Percentiles rank a stretch among this genome's conserved stretches.
These are phyloP conservation scores for Torymus texanus DNA, from an alignment of 2,888 invertebrate genomes.

Conservation along the genomic window DNA sequence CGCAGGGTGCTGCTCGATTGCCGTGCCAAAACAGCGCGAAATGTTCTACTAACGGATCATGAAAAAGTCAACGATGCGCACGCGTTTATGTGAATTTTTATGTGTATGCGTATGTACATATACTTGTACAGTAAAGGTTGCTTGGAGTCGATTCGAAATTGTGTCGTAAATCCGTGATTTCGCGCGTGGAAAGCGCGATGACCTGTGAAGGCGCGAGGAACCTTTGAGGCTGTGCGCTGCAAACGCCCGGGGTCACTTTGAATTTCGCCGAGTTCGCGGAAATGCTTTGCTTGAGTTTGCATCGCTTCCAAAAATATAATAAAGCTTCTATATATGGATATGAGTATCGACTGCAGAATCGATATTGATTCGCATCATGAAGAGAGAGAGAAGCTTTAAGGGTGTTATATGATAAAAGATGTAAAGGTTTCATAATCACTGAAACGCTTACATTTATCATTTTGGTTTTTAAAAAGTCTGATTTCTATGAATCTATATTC, in stretches of 20 bases:
- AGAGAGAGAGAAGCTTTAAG: not conserved
- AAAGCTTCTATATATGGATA: too few species aligned
- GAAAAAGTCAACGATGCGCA: not conserved
- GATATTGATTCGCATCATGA: slow-evolving; percentile 18
- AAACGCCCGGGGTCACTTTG: not conserved
- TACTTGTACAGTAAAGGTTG: not conserved
- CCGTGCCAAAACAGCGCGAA: too few species aligned
- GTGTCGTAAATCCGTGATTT: slow-evolving; percentile 37
- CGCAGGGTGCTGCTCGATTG: too few species aligned
- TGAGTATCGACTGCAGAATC: too few species aligned
- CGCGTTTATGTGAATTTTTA: not conserved
- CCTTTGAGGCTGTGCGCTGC: not conserved
- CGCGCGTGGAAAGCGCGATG: slow-evolving; percentile 27
- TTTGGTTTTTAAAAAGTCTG: too few species aligned
- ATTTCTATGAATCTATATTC: too few species aligned
- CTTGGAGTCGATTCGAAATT: slow-evolving; percentile 40
- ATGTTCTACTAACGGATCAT: too few species aligned
- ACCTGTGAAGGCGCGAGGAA: slow-evolving; percentile 31
- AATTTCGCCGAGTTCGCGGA: slow-evolving; percentile 9
- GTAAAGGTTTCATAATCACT: too few species aligned
- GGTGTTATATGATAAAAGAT: too few species aligned
- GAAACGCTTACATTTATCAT: too few species aligned
- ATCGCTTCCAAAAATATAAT: too few species aligned
- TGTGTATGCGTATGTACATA: not conserved
- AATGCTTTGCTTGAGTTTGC: not conserved